phyloP scores from a whole-genome alignment of 1,140 invertebrate species.

The Capitella teleta region DNA sequence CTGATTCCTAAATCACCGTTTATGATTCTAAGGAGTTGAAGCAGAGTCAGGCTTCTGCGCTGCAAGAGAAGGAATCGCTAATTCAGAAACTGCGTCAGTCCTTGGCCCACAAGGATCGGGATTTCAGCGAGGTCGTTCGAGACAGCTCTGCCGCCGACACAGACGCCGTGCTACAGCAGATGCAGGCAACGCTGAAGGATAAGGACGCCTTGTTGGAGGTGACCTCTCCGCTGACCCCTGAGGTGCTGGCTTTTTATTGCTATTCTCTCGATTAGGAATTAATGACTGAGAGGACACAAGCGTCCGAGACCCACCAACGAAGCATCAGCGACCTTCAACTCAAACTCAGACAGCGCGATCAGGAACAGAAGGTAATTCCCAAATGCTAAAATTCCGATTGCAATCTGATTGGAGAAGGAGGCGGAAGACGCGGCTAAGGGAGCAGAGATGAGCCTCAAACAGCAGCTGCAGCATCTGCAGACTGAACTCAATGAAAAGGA shows the following conservation, averaged over 20 bases:
- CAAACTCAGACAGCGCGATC: constrained; percentile 18
- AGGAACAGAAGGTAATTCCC: constrained; percentile 15
- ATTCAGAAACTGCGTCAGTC: constrained; percentile 17
- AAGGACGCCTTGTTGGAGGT: neutral
- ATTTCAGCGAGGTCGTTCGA: neutral
- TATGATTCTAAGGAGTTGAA: neutral
- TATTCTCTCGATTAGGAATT: constrained; percentile 17
- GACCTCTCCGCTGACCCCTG: neutral
- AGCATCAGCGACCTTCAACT: constrained; percentile 12
- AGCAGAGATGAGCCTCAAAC: constrained; percentile 16
- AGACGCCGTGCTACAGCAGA: constrained; percentile 5
- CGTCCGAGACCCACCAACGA: constrained; percentile 15
- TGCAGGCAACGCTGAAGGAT: constrained; percentile 3
- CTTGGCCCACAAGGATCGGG: constrained; percentile 14
- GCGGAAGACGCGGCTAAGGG: neutral
- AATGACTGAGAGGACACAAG: constrained; percentile 16
- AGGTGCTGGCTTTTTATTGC: neutral
- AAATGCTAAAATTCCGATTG: too few species aligned
- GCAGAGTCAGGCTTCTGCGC: constrained; percentile 8
- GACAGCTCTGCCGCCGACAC: constrained; percentile 1
- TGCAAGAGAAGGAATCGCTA: constrained; percentile 19
- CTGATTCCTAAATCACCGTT: neutral
- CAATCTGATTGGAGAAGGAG: constrained; percentile 1
- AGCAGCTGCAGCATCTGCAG: constrained; percentile 16
- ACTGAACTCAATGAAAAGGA: constrained; percentile 17